These are phyloP conservation scores for Acleris emargana DNA, from an alignment of 2,888 invertebrate species.

Conservation along the genomic window DNA sequence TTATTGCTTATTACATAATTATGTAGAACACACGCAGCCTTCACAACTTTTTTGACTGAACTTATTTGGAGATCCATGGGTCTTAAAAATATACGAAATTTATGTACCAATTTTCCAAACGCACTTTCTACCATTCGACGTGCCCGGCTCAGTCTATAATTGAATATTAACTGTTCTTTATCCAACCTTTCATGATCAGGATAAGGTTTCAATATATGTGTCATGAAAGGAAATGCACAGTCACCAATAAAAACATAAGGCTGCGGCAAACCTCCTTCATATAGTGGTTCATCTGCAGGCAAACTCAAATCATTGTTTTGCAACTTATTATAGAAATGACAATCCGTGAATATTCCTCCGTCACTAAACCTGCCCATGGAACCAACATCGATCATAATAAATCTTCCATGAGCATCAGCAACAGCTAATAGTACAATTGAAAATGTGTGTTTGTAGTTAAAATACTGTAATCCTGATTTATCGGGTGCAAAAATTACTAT, in stretches of 20 bases:
- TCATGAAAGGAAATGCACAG: too few species aligned
- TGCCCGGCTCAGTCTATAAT: too few species aligned
- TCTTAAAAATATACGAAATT: too few species aligned
- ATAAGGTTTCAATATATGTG: too few species aligned
- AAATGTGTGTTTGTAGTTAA: slow-evolving; percentile 18
- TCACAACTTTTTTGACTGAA: slow-evolving; percentile 31
- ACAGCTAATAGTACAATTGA: slow-evolving; percentile 38
- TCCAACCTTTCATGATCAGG: too few species aligned
- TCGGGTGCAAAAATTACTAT: too few species aligned
- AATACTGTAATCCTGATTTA: slow-evolving; percentile 18
- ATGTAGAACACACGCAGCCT: slow-evolving; percentile 34
- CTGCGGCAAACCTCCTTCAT: slow-evolving; percentile 19
- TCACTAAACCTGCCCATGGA: slow-evolving; percentile 39
- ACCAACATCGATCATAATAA: slow-evolving; percentile 40
- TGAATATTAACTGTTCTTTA: too few species aligned
- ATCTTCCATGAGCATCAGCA: slow-evolving; percentile 38
- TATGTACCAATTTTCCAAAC: too few species aligned
- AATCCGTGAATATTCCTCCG: slow-evolving; percentile 38
- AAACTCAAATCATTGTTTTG: background rate
- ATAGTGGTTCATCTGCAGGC: slow-evolving; percentile 26
- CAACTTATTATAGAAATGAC: background rate
- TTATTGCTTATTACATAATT: slow-evolving; percentile 25
- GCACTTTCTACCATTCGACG: too few species aligned
- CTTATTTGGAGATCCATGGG: too few species aligned
- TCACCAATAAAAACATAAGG: too few species aligned